A percentile compares a stretch with the other conserved stretches of the same genome.
Evolutionary conservation across 2,888 invertebrate species (phyloP).

Genomic region (Epirrhoe tristata): DNA sequence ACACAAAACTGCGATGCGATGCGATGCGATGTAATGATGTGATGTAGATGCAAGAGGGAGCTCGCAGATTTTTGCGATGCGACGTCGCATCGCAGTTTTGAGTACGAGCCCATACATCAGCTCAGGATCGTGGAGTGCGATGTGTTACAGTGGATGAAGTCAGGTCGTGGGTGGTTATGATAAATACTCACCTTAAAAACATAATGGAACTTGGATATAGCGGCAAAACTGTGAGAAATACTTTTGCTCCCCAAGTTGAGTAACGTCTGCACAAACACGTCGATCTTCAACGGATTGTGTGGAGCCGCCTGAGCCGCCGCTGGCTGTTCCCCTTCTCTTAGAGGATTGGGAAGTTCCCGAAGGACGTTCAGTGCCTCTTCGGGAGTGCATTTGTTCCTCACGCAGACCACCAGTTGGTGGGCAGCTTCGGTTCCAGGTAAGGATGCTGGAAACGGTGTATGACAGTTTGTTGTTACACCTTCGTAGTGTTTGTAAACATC

Average conservation of each 20-base stretch:
- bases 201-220: constrained; percentile 98
- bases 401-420: constrained; percentile 93
- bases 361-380: constrained; percentile 95
- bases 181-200: constrained; percentile 90
- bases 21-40: too few relatives aligned
- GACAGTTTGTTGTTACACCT: too few relatives aligned
- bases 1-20: too few relatives aligned
- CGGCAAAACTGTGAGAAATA: constrained; percentile 99
- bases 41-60: too few relatives aligned
- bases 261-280: constrained; percentile 98
- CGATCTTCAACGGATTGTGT: constrained; percentile 97
- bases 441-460: constrained; percentile 81
- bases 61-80: too few relatives aligned
- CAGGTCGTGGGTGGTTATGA: too few relatives aligned
- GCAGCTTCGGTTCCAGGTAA: constrained; percentile 93
- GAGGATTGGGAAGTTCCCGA: constrained; percentile 93
- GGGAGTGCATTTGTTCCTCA: constrained; percentile 95
- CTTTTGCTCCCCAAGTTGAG: constrained; percentile 98
- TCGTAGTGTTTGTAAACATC: too few relatives aligned
- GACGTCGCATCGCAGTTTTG: too few relatives aligned
- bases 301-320: constrained; percentile 88
- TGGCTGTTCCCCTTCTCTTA: constrained; percentile 88
- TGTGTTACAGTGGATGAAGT: too few relatives aligned
- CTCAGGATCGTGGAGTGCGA: too few relatives aligned
- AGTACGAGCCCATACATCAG: too few relatives aligned